Percentiles rank a stretch among this genome's conserved stretches.
Conservation (phyloP, 2,888 invertebrate species). For the Cylindroiulus punctatus region DNA sequence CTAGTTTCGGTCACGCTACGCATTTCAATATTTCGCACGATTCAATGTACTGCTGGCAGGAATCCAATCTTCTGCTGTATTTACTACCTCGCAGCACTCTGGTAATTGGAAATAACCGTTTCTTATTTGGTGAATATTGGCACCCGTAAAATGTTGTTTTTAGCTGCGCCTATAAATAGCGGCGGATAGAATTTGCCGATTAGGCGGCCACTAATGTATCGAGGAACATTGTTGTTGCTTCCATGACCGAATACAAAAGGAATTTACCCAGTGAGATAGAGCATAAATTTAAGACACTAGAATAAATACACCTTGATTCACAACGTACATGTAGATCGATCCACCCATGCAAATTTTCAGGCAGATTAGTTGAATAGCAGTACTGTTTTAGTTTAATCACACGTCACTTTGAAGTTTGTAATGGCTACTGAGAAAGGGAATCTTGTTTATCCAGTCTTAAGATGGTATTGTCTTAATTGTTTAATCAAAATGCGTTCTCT, state of each 20-base stretch:
- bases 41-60: neutral
- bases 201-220: neutral
- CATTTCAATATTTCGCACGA: neutral
- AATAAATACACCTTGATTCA: neutral
- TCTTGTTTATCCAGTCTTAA: no score
- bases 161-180: neutral
- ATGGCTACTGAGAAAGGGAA: no score
- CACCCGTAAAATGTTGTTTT: slow-evolving; percentile 1
- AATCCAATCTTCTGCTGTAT: slow-evolving; percentile 17
- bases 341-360: neutral
- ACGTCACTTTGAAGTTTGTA: no score
- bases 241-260: no score
- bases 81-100: slow-evolving; percentile 38
- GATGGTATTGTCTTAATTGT: no score
- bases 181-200: neutral
- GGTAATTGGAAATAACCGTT: neutral
- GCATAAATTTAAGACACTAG: no score
- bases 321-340: neutral
- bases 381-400: no score
- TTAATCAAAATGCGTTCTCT: no score
- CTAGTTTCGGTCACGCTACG: neutral
- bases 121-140: neutral
- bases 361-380: no score
- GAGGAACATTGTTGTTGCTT: neutral
- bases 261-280: no score